Base-by-base conservation (phyloP, 2,888 invertebrate species). In the Ochropleura plecta region DNA sequence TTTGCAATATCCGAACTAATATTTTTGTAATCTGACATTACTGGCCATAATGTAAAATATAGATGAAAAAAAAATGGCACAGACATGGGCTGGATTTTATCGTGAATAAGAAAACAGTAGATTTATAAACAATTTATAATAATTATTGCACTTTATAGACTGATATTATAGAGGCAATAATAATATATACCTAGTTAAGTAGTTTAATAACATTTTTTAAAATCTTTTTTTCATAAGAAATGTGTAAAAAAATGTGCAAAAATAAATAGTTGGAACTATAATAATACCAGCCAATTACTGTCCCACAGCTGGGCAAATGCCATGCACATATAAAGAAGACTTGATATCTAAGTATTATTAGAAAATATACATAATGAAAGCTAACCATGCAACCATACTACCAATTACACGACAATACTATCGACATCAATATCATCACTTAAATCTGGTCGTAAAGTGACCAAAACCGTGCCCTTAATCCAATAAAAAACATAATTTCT, bases 21-120 rank as follows among this genome's bases (percentile, higher is more conserved):
- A 67, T 68, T 84, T 79, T 65, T 60, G 30, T 80, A n/a, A 20
- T n/a, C 14, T 51, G 59, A 79, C 60, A 55, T 60, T n/a, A 67
- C 20, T 78, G 16, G 12, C 30, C 18, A 5, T 30, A 30, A 30
- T 30, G 30, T 30, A 30, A 30, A 30, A 30, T 30, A 30, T 30
- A 30, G 30, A 30, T 30, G 1, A 2, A 30, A 30, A n/a, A 30
- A 30, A 30, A 30, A 30, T 30, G 30, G 30, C 30, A 30, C n/a
- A 30, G 30, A 30, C 30, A 30, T 30, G 30, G 30, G n/a, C 30
- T 66, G 67, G 12, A 12, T 70, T 79, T 48, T 60, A 16, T 59
- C 6, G 49, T 53, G 10, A 62, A 57, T 57, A 44, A 7, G 20
- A 49, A 63, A 51, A 51, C 14, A 42, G 12, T 20, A 18, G 8